Percentiles rank a stretch among this genome's conserved stretches.
Evolutionary conservation across 2,797 vertebrate species (phyloP).

Genomic region (Neomorphus geoffroyi): DNA sequence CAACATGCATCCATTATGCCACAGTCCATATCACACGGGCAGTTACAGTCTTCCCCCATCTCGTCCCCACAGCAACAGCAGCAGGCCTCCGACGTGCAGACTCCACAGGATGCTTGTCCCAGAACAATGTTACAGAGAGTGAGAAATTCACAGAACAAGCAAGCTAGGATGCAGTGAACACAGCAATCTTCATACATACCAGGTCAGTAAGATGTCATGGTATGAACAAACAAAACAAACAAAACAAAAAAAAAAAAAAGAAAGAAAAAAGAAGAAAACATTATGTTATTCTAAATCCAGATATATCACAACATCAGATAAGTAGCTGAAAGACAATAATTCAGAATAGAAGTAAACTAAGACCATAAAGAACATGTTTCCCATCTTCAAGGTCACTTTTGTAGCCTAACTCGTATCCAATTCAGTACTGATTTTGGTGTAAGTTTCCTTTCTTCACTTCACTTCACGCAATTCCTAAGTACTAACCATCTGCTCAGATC

Average conservation of each 20-base stretch:
- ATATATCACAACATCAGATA: neutral
- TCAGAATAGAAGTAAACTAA: neutral
- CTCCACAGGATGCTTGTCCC: slow-evolving; percentile 91
- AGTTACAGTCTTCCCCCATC: slow-evolving; percentile 94
- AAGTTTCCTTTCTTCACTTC: neutral
- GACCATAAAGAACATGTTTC: neutral
- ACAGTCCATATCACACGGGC: slow-evolving; percentile 95
- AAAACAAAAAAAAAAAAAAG: neutral
- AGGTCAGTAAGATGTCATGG: neutral
- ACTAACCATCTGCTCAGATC: neutral
- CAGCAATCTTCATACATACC: slow-evolving; percentile 86
- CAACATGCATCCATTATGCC: slow-evolving; percentile 98
- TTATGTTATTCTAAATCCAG: neutral
- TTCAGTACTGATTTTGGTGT: neutral
- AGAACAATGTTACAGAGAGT: slow-evolving; percentile 95
- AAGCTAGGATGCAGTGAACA: slow-evolving; percentile 97
- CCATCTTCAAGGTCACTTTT: neutral
- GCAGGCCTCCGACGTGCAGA: slow-evolving; percentile 90
- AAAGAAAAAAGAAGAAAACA: neutral
- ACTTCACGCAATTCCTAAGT: neutral
- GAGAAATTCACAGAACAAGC: slow-evolving; percentile 98
- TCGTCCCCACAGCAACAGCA: slow-evolving; percentile 92
- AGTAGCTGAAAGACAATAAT: neutral
- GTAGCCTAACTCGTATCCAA: neutral
- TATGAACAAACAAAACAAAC: neutral